phyloP scores from a whole-genome alignment of 2,797 vertebrate genomes.

The Syndactyla subalaris region DNA sequence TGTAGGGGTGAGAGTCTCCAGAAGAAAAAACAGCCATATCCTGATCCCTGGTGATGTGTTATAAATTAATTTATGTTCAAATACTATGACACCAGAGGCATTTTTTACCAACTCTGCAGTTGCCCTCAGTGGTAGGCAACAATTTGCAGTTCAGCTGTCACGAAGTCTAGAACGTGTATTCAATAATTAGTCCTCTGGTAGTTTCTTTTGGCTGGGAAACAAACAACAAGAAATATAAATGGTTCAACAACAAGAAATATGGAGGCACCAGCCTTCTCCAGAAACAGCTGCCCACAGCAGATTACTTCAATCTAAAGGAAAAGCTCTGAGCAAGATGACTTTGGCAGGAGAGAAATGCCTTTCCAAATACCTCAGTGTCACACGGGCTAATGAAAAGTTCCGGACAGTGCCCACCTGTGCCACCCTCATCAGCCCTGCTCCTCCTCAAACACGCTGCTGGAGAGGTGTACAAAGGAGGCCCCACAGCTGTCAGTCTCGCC shows the following conservation, averaged over 20 bases:
- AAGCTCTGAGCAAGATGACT: background rate
- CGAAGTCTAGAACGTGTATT: constrained; percentile 8
- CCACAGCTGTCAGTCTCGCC: background rate
- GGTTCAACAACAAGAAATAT: background rate
- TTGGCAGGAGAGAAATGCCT: background rate
- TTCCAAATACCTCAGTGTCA: background rate
- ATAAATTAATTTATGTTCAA: constrained; percentile 41
- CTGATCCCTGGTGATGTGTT: background rate
- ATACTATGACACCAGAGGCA: background rate
- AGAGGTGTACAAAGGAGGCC: background rate
- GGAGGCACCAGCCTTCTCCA: background rate
- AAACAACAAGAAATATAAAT: background rate
- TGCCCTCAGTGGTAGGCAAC: constrained; percentile 54
- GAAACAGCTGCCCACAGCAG: background rate
- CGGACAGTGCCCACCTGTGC: background rate
- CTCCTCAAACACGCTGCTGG: background rate
- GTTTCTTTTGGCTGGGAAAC: constrained; percentile 32
- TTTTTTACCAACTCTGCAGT: constrained; percentile 36
- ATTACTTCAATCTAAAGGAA: background rate
- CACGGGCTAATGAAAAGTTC: rapidly evolving
- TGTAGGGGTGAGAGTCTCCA: background rate
- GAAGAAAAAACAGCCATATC: constrained; percentile 1
- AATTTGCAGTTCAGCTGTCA: constrained; percentile 51
- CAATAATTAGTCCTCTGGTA: constrained; percentile 59
- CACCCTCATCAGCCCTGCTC: background rate